These are phyloP conservation scores for Drosophila tripunctata DNA, from an alignment of 2,888 invertebrate genomes.

Conservation along the genomic window DNA sequence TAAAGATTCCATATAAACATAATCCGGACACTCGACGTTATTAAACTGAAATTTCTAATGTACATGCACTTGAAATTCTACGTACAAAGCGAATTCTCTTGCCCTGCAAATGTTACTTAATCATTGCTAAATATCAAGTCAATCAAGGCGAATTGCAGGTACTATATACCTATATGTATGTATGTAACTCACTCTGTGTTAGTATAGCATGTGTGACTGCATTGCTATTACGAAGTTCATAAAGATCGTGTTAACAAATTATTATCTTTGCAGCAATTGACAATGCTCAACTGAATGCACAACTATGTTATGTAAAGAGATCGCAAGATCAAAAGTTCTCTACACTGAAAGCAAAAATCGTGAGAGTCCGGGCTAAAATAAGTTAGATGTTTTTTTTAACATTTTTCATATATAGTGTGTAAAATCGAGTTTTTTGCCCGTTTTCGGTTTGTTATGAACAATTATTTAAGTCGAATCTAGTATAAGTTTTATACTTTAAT, in stretches of 20 bases:
- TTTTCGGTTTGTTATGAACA: no score
- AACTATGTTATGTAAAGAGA: not conserved
- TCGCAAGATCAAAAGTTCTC: no score
- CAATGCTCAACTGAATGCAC: not conserved
- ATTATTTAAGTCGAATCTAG: no score
- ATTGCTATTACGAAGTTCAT: conserved; percentile 26
- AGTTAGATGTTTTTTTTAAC: no score
- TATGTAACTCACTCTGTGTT: no score
- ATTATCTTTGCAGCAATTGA: not conserved
- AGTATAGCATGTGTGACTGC: not conserved
- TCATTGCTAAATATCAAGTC: conserved; percentile 3
- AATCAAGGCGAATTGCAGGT: not conserved
- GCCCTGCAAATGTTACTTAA: conserved; percentile 25
- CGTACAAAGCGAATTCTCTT: conserved; percentile 12
- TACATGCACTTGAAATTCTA: conserved; percentile 6
- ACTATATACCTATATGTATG: not conserved
- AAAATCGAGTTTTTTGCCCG: no score
- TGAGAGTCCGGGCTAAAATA: no score
- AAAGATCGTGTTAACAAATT: conserved; percentile 7
- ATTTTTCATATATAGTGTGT: no score
- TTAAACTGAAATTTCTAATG: conserved; percentile 20
- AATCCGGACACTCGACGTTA: not conserved
- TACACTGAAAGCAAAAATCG: no score
- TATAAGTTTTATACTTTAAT: no score
- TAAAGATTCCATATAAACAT: conserved; percentile 9